A percentile compares a stretch with the other conserved stretches of the same genome.
phyloP scores from a whole-genome alignment of 2,113 vertebrate genomes.

The Lutjanus erythropterus region DNA sequence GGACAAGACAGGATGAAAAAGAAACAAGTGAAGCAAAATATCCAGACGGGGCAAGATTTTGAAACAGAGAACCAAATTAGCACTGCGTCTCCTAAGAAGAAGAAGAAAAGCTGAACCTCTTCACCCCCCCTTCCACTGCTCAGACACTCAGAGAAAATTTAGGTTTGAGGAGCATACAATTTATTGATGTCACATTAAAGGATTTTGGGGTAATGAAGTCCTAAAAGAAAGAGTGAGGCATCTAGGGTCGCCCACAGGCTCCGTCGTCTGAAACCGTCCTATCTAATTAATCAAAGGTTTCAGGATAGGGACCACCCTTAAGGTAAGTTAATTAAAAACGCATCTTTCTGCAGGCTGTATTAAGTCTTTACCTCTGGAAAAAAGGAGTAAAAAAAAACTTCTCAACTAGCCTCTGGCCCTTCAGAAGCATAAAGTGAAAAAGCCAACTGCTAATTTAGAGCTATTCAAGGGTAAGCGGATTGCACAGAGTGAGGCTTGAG shows the following conservation, averaged over 20 bases:
- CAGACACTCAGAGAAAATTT: conserved; percentile 14
- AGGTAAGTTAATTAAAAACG: conserved; percentile 71
- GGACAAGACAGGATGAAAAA: not conserved
- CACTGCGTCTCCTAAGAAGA: not conserved
- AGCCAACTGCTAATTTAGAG: conserved; percentile 76
- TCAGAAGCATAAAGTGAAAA: conserved; percentile 73
- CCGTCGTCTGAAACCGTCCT: conserved; percentile 47
- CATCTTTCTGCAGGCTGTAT: conserved; percentile 51
- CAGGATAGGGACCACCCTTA: conserved; percentile 53
- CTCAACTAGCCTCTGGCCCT: conserved; percentile 53
- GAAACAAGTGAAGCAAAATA: not conserved
- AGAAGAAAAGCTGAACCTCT: not conserved
- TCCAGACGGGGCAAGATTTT: not conserved
- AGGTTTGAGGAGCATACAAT: conserved; percentile 6
- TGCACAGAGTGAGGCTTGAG: conserved; percentile 74
- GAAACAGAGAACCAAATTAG: not conserved
- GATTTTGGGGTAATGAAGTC: conserved; percentile 46
- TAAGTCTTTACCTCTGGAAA: conserved; percentile 52
- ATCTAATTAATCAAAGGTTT: conserved; percentile 73
- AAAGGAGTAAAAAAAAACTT: conserved; percentile 5
- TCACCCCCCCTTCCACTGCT: not conserved
- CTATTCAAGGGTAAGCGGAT: conserved; percentile 80
- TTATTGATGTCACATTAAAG: conserved; percentile 60
- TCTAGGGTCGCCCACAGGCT: conserved; percentile 45
- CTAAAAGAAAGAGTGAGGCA: conserved; percentile 47